A percentile compares a stretch with the other conserved stretches of the same genome.
phyloP scores from a whole-genome alignment of 2,113 vertebrate genomes.

The Oplegnathus fasciatus region DNA sequence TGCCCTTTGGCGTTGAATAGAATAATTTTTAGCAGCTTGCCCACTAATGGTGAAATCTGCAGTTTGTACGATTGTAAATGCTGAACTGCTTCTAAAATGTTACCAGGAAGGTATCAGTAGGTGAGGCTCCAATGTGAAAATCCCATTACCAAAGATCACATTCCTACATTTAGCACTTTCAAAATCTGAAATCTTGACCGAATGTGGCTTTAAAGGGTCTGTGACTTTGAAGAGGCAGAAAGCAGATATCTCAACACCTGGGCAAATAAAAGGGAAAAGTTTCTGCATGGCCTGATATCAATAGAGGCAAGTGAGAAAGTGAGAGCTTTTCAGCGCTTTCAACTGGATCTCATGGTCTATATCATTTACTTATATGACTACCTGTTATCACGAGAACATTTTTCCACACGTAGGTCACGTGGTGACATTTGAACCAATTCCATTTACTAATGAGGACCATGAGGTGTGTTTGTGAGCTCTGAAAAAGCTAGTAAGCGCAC shows the following conservation, averaged over 20 bases:
- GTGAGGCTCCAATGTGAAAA: background rate
- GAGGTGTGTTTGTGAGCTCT: background rate
- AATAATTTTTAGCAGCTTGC: constrained; percentile 1
- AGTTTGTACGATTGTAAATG: background rate
- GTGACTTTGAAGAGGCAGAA: background rate
- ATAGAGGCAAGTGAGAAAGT: background rate
- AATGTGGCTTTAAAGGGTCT: background rate
- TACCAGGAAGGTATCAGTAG: background rate
- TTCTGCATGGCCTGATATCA: background rate
- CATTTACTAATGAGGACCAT: background rate
- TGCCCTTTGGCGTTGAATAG: constrained; percentile 12
- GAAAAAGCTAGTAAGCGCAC: background rate
- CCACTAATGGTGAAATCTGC: constrained; percentile 26
- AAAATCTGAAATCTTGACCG: background rate
- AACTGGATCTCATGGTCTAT: background rate
- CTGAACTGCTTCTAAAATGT: constrained; percentile 3
- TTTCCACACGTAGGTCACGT: background rate
- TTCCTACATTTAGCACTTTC: constrained; percentile 1
- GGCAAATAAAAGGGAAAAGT: background rate
- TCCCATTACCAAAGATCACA: background rate
- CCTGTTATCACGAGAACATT: background rate
- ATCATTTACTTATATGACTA: background rate
- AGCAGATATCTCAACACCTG: background rate
- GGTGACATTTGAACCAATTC: background rate
- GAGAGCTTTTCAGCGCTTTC: background rate